Evolutionary conservation across 2,888 invertebrate species (phyloP).

Genomic region (Scrobipalpa costella): DNA sequence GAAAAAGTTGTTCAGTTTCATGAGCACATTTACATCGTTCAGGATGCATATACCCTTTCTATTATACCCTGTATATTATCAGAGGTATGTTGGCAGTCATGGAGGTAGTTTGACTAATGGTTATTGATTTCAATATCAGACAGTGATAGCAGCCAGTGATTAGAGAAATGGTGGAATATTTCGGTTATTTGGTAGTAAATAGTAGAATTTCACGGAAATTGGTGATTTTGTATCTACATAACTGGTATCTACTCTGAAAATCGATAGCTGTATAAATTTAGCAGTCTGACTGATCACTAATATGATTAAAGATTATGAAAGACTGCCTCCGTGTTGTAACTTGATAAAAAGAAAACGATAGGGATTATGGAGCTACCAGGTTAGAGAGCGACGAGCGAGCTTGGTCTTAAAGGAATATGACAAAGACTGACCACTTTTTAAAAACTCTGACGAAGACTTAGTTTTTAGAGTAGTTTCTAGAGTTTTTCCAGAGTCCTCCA

Average conservation of each 20-base stretch:
- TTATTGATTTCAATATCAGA: conserved; percentile 6
- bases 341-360: no score
- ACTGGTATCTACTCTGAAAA: no score
- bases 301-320: not conserved
- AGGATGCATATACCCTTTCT: no score
- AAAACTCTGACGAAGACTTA: conserved; percentile 7
- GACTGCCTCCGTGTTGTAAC: no score
- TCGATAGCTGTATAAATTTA: no score
- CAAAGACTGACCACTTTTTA: not conserved
- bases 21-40: no score
- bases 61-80: not conserved
- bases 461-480: no score
- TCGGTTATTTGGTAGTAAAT: not conserved
- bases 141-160: not conserved
- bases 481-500: not conserved
- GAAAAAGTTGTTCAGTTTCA: no score
- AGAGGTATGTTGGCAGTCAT: not conserved
- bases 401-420: not conserved
- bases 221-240: no score
- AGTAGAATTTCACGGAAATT: not conserved
- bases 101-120: conserved; percentile 11
- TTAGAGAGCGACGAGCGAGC: not conserved
- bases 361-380: not conserved
- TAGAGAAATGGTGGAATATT: not conserved
- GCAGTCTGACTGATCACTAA: not conserved